Conservation (phyloP, 2,888 invertebrate species). For the Pristionchus maxplancki region DNA sequence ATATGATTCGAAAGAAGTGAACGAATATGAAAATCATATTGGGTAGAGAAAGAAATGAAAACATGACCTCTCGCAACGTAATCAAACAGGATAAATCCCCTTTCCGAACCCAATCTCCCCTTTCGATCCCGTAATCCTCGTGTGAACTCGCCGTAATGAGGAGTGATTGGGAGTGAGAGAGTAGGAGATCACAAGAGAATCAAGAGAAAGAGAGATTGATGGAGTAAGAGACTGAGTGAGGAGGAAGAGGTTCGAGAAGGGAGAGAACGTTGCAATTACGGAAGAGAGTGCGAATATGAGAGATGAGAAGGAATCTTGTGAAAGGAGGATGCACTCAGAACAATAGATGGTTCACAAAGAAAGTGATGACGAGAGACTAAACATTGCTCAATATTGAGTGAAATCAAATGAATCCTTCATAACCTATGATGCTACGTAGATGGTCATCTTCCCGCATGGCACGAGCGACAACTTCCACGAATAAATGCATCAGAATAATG, state of each 20-base stretch:
- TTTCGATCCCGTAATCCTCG: slow-evolving; percentile 44
- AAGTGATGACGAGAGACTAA: background rate
- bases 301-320: slow-evolving; percentile 5
- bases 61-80: slow-evolving; percentile 7
- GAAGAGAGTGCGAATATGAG: background rate
- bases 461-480: background rate
- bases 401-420: background rate
- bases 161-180: slow-evolving; percentile 30
- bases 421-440: background rate
- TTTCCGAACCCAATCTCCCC: background rate
- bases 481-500: slow-evolving; percentile 30
- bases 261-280: background rate
- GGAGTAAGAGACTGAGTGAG: background rate
- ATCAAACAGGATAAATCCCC: slow-evolving; percentile 12
- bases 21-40: background rate
- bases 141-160: slow-evolving; percentile 45
- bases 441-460: background rate
- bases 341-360: background rate
- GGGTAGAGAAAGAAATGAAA: background rate
- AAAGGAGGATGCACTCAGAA: background rate
- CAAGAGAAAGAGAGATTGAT: background rate
- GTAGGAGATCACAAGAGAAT: background rate
- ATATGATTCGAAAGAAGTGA: background rate
- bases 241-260: background rate
- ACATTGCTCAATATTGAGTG: background rate